phyloP scores from a whole-genome alignment of 2,797 vertebrate species.

The Merluccius polli region DNA sequence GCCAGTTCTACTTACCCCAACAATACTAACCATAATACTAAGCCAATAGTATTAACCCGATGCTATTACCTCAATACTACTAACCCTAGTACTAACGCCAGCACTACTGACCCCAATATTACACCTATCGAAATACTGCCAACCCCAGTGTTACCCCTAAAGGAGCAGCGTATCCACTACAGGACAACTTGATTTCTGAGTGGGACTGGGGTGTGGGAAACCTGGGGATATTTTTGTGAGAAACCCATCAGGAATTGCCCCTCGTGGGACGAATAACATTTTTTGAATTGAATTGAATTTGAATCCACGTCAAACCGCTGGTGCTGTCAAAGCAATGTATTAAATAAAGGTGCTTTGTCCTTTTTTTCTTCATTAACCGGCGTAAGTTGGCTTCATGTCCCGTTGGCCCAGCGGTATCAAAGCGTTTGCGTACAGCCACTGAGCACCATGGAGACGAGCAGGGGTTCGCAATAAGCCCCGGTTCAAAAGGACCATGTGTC shows the following conservation, averaged over 20 bases:
- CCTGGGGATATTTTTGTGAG: not conserved
- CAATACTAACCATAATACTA: too few relatives aligned
- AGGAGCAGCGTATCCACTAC: not conserved
- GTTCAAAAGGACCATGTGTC: constrained; percentile 56
- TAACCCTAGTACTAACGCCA: not conserved
- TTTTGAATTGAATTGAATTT: too few relatives aligned
- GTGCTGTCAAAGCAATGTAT: too few relatives aligned
- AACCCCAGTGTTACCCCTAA: not conserved
- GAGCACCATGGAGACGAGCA: constrained; percentile 17
- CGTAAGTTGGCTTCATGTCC: constrained; percentile 2
- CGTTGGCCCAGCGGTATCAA: constrained; percentile 6
- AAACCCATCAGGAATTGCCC: too few relatives aligned
- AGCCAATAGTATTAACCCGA: too few relatives aligned
- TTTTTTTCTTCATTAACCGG: not conserved
- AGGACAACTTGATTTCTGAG: not conserved
- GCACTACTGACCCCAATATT: not conserved
- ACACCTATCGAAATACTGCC: not conserved
- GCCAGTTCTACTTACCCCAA: not conserved
- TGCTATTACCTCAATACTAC: too few relatives aligned
- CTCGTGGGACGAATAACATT: too few relatives aligned
- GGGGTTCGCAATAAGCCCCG: constrained; percentile 29
- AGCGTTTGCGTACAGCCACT: constrained; percentile 17
- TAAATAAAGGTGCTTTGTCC: not conserved
- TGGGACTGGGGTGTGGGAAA: not conserved
- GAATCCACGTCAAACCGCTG: not conserved